A percentile compares a stretch with the other conserved stretches of the same genome.
phyloP scores from a whole-genome alignment of 2,113 vertebrate species.

The Rhea pennata region DNA sequence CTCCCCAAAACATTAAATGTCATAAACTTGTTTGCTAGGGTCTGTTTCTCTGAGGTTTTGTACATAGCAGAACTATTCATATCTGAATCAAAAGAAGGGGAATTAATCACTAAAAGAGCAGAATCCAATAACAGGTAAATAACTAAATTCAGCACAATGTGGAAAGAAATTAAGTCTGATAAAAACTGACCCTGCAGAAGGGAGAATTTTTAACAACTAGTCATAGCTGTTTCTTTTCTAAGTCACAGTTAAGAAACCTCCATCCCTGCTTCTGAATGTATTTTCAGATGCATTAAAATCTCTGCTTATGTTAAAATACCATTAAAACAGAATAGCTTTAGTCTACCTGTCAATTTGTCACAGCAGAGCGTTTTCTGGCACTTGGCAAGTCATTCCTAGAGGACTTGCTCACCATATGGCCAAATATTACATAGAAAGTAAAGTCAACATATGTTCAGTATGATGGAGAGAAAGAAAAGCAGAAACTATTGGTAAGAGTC shows the following conservation, averaged over 20 bases:
- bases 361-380: not conserved
- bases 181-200: fast-evolving
- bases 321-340: not conserved
- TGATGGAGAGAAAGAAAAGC: not conserved
- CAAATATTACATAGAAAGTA: not conserved
- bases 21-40: not conserved
- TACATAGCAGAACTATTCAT: not conserved
- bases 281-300: not conserved
- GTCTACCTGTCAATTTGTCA: not conserved
- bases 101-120: not conserved
- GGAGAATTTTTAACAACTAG: not conserved
- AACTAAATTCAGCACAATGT: not conserved
- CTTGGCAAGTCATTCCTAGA: constrained; percentile 24
- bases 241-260: not conserved
- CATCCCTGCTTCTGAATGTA: not conserved
- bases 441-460: not conserved
- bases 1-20: not conserved
- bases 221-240: not conserved
- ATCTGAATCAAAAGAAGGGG: not conserved
- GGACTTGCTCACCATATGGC: constrained; percentile 18
- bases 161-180: not conserved
- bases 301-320: not conserved
- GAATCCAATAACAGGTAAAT: not conserved
- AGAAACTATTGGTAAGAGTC: not conserved
- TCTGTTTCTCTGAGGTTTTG: not conserved